Base-by-base conservation (phyloP, 2,797 vertebrate species). In the Antrozous pallidus region DNA sequence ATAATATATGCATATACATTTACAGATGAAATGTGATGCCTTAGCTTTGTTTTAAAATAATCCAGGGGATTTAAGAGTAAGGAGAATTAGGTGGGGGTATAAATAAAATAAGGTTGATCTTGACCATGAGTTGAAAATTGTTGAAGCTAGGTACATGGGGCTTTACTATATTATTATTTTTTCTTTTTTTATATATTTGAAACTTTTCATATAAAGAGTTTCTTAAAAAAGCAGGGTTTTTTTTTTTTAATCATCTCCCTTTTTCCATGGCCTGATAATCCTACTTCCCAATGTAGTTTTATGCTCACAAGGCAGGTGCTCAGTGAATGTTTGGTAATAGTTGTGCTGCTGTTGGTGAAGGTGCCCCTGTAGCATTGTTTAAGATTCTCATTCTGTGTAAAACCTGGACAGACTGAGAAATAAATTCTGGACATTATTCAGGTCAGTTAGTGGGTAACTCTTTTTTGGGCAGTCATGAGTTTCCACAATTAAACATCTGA, bases 11-110 rank as follows among this genome's bases (percentile, higher is more conserved):
- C 8, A 42, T 33, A 38, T 61, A 33, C 26, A 61, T 71, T 80
- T 36, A 51, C 17, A 70, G 49, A 33, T 83, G 5, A 90, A 84
- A 61, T 84, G 33, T 11, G 28, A 47, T 71, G 8, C 49, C 36
- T 91, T 93, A 67, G 26, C 73, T 95, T 94, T 88, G 54, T 56
- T 92, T 83, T 22, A 4, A 74, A 82, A 80, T 87, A 63, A 84
- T 69, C 28, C 54, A 73, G 18, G 63, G 63, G 10, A 5, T 28
- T 0, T 88, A 10, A 22, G 28, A 8, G 13, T 8, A 1, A 54
- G 7, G 24, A 28, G 18, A 74, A 56, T 74, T 45, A 18, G 13
- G 26, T 65, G 61, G 14, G 5, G 24, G 28, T 80, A n/a, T 56
- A 84, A 80, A 87, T 65, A 74, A 94, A 91, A 69, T 14, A 86